phyloP scores from a whole-genome alignment of 2,888 invertebrate genomes.

The Terebella lapidaria region DNA sequence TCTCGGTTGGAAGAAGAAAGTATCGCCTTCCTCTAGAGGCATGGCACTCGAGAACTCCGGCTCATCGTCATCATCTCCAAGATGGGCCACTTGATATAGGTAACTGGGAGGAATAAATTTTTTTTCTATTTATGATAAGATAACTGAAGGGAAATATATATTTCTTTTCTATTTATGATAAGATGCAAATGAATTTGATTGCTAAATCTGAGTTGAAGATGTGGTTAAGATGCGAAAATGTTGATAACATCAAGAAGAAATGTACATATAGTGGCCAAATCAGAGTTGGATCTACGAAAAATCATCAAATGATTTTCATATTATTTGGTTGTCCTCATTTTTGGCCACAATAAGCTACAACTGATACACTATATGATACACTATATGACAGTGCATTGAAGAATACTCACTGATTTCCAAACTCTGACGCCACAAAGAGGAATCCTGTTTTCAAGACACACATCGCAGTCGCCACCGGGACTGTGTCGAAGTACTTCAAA shows the following conservation, averaged over 20 bases:
- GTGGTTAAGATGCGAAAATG: no score
- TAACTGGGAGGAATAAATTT: constrained; percentile 67
- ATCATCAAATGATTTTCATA: no score
- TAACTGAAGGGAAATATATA: no score
- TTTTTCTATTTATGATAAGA: no score
- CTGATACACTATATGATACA: no score
- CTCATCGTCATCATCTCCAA: constrained; percentile 98
- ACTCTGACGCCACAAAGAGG: constrained; percentile 95
- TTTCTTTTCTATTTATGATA: no score
- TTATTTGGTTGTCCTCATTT: no score
- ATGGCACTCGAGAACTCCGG: constrained; percentile 97
- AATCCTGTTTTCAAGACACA: constrained; percentile 98
- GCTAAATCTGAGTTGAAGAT: neutral
- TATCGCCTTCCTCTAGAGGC: constrained; percentile 97
- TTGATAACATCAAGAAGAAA: no score
- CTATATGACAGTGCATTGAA: no score
- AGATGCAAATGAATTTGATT: neutral
- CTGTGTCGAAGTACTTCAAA: constrained; percentile 98
- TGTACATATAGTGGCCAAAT: no score
- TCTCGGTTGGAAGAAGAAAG: constrained; percentile 96
- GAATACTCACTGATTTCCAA: constrained; percentile 95
- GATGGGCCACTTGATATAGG: constrained; percentile 96
- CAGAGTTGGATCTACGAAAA: no score
- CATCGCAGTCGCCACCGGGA: constrained; percentile 93
- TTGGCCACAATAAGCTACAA: no score